These are phyloP conservation scores for Drosophila eohydei DNA, from an alignment of 2,888 invertebrate genomes.

Conservation along the genomic window DNA sequence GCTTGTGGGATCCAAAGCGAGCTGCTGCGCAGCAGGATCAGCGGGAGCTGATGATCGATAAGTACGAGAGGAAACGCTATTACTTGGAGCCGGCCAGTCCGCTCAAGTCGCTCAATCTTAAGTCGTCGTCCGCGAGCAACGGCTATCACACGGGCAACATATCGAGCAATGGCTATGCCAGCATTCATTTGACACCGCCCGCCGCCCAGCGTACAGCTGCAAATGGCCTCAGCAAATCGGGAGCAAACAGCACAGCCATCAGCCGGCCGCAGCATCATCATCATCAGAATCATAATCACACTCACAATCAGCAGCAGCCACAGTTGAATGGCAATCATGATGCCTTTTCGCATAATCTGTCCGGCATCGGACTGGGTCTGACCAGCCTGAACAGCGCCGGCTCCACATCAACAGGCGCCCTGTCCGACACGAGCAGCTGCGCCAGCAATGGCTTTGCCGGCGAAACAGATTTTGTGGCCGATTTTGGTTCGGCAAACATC, in stretches of 20 bases:
- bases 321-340: slow-evolving; percentile 60
- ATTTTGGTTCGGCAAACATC: slow-evolving; percentile 90
- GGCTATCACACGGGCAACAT: slow-evolving; percentile 55
- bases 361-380: slow-evolving; percentile 54
- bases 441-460: slow-evolving; percentile 84
- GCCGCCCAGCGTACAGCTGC: slow-evolving; percentile 82
- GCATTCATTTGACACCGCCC: slow-evolving; percentile 84
- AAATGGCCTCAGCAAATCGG: slow-evolving; percentile 79
- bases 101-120: slow-evolving; percentile 83
- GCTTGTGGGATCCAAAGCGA: slow-evolving; percentile 92
- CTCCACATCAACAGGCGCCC: slow-evolving; percentile 80
- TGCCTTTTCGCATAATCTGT: slow-evolving; percentile 47
- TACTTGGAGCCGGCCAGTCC: slow-evolving; percentile 85
- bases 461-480: slow-evolving; percentile 88
- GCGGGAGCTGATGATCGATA: slow-evolving; percentile 96
- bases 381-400: slow-evolving; percentile 79
- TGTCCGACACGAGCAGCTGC: slow-evolving; percentile 83
- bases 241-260: slow-evolving; percentile 74
- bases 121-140: slow-evolving; percentile 52
- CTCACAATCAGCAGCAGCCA: slow-evolving; percentile 24
- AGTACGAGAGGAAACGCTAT: slow-evolving; percentile 95
- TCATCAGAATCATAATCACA: slow-evolving; percentile 43
- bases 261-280: slow-evolving; percentile 82
- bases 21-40: slow-evolving; percentile 94
- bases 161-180: slow-evolving; percentile 77